phyloP scores from a whole-genome alignment of 2,888 invertebrate species.

The Prionchulus punctatus region DNA sequence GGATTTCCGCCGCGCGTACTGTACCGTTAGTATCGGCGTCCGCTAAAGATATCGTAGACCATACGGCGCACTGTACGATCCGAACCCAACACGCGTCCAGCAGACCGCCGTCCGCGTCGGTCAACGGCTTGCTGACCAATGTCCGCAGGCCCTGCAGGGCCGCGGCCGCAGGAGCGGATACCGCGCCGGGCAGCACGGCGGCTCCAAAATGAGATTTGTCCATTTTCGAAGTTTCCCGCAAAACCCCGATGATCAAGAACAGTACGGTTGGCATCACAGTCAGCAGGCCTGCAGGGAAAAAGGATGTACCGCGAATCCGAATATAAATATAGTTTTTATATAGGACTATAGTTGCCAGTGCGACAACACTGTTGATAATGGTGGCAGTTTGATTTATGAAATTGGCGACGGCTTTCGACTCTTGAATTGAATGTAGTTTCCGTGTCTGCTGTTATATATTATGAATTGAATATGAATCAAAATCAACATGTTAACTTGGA shows the following conservation, averaged over 20 bases:
- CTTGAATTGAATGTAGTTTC: no score
- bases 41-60: constrained; percentile 71
- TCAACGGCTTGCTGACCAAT: constrained; percentile 38
- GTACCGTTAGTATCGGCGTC: constrained; percentile 49
- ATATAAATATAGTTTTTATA: no score
- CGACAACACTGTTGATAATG: no score
- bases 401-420: no score
- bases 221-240: constrained; percentile 46
- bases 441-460: no score
- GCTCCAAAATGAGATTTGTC: neutral
- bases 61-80: constrained; percentile 68
- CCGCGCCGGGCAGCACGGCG: constrained; percentile 36
- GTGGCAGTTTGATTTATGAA: no score
- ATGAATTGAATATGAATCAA: no score
- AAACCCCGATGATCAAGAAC: constrained; percentile 72
- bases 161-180: constrained; percentile 36
- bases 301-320: no score
- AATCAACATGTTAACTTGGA: no score
- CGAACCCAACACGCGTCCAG: constrained; percentile 49
- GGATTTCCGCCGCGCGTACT: neutral
- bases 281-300: constrained; percentile 48
- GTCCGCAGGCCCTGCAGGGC: constrained; percentile 59
- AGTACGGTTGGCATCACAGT: constrained; percentile 76
- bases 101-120: neutral
- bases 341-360: no score